These are phyloP conservation scores for Camelus dromedarius DNA, from an alignment of 2,113 vertebrate genomes.

Conservation along the genomic window DNA sequence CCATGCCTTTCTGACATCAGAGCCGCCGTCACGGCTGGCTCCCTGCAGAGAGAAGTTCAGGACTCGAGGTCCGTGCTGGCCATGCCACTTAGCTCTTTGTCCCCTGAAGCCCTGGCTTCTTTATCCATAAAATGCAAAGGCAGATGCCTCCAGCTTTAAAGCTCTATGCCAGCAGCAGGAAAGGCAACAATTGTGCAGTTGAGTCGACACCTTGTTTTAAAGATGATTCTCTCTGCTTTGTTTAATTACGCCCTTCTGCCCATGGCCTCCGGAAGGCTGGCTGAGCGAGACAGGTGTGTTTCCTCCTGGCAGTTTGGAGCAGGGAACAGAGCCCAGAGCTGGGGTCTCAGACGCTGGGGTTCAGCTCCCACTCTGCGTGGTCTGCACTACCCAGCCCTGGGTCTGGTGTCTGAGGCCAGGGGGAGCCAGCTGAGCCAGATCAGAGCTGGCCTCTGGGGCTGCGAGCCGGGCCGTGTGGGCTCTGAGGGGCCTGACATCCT, in stretches of 20 bases:
- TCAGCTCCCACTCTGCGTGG: not conserved
- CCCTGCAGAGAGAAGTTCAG: not conserved
- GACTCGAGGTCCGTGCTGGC: not conserved
- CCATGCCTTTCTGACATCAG: not conserved
- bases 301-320: not conserved
- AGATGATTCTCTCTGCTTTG: constrained; percentile 5
- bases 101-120: not conserved
- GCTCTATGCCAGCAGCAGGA: not conserved
- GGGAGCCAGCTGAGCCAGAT: not conserved
- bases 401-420: not conserved
- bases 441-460: not conserved
- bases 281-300: not conserved
- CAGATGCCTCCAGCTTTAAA: not conserved
- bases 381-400: not conserved
- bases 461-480: not conserved
- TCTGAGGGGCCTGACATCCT: not conserved
- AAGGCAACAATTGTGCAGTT: not conserved
- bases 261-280: not conserved
- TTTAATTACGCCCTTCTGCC: not conserved
- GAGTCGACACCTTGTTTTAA: not conserved
- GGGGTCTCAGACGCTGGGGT: not conserved
- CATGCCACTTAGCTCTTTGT: not conserved
- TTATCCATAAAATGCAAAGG: not conserved
- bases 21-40: not conserved
- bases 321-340: not conserved